Conservation (phyloP, 2,888 invertebrate genomes). For the Plagiodera versicolora region DNA sequence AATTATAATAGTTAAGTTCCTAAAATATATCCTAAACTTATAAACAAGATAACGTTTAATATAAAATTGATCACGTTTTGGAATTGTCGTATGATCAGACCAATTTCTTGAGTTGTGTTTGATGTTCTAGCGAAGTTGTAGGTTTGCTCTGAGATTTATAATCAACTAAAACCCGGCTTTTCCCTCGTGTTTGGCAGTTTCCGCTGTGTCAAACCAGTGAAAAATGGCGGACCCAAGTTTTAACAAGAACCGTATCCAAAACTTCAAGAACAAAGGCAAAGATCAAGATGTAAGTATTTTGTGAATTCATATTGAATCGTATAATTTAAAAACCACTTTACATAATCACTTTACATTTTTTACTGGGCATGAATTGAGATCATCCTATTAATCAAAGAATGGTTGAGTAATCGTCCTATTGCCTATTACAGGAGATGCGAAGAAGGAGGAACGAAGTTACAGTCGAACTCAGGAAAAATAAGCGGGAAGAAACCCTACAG, state of each 20-base stretch:
- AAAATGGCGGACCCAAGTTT: constrained; percentile 67
- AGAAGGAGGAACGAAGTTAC: constrained; percentile 95
- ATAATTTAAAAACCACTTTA: neutral
- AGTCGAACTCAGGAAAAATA: constrained; percentile 95
- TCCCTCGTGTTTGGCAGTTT: constrained; percentile 41
- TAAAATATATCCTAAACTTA: constrained; percentile 16
- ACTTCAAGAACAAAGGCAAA: constrained; percentile 99
- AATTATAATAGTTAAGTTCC: constrained; percentile 8
- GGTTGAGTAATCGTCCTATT: constrained; percentile 14
- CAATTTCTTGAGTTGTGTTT: neutral
- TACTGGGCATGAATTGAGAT: neutral
- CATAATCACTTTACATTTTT: neutral
- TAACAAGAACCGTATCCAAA: constrained; percentile 85
- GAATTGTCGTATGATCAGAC: neutral
- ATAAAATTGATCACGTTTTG: neutral
- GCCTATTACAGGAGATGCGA: constrained; percentile 83
- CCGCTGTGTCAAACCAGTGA: constrained; percentile 36
- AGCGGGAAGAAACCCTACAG: constrained; percentile 94
- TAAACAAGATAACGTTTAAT: too few species aligned
- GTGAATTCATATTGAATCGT: too few species aligned
- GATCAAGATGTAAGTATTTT: constrained; percentile 91
- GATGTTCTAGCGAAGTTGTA: neutral
- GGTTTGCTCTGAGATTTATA: neutral
- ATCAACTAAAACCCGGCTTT: constrained; percentile 38
- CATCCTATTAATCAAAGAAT: neutral